Conservation (phyloP, 2,113 vertebrate genomes). For the Sturnira hondurensis region DNA sequence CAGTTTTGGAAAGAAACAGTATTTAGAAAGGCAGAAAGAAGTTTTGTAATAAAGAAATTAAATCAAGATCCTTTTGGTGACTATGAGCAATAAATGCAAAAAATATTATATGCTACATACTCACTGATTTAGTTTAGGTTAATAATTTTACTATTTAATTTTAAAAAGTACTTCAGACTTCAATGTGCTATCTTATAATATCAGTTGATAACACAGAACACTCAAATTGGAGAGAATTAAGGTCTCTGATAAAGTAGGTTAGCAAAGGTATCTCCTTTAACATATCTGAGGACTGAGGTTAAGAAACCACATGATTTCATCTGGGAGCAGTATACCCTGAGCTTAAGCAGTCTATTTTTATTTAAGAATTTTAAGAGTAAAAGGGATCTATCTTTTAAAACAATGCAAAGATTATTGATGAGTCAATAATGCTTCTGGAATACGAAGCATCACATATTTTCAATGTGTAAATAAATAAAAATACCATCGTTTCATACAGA, state of each 20-base stretch:
- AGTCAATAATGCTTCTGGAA: slow-evolving; percentile 37
- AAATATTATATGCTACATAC: not conserved
- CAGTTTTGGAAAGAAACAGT: not conserved
- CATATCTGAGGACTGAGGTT: not conserved
- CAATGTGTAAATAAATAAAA: slow-evolving; percentile 49
- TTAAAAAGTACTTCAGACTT: not conserved
- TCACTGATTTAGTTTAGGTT: not conserved
- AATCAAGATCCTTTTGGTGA: not conserved
- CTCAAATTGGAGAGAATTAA: not conserved
- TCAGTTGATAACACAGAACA: not conserved
- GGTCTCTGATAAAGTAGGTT: not conserved
- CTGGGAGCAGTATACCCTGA: not conserved
- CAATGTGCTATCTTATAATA: not conserved
- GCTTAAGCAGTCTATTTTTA: slow-evolving; percentile 37
- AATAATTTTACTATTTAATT: slow-evolving; percentile 4
- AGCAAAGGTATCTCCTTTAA: slow-evolving; percentile 7
- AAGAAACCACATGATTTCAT: not conserved
- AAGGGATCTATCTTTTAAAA: slow-evolving; percentile 12
- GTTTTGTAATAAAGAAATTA: slow-evolving; percentile 12
- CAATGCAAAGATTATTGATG: slow-evolving; percentile 45
- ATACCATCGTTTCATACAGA: not conserved
- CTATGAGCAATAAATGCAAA: not conserved
- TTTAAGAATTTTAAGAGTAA: slow-evolving; percentile 31
- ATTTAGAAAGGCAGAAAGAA: not conserved
- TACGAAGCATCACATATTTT: not conserved